A percentile compares a stretch with the other conserved stretches of the same genome.
phyloP scores from a whole-genome alignment of 2,888 invertebrate species.

The Pandemis heparana region DNA sequence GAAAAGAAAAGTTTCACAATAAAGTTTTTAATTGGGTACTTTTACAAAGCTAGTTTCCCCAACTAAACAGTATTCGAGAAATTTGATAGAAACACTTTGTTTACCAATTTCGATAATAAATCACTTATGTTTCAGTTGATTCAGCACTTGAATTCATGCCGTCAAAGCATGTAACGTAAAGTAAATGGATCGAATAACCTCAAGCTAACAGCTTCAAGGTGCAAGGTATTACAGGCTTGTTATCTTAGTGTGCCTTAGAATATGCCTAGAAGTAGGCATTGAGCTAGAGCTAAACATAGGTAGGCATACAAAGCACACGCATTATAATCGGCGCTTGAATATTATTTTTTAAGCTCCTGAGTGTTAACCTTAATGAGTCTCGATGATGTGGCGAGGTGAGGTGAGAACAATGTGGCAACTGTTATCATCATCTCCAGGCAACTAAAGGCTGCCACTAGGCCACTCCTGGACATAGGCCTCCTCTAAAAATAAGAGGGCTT shows the following conservation, averaged over 20 bases:
- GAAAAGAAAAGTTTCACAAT: constrained; percentile 6
- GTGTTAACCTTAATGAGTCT: background rate
- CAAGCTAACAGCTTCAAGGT: constrained; percentile 52
- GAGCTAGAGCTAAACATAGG: constrained; percentile 5
- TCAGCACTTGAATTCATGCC: background rate
- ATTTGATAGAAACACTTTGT: background rate
- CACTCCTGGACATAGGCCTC: no score
- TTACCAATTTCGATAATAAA: background rate
- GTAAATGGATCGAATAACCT: constrained; percentile 49
- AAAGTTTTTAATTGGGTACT: background rate
- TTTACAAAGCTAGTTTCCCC: background rate
- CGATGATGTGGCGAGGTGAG: no score
- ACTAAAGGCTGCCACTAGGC: background rate
- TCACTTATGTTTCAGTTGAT: background rate
- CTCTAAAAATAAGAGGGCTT: no score
- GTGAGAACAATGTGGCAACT: background rate
- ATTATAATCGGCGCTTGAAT: background rate
- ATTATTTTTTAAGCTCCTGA: background rate
- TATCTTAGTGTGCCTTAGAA: constrained; percentile 28
- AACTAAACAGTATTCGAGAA: background rate
- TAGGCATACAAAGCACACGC: background rate
- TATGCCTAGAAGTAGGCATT: background rate
- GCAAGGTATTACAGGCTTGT: constrained; percentile 33
- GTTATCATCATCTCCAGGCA: no score
- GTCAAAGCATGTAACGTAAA: constrained; percentile 14